phyloP scores from a whole-genome alignment of 2,113 vertebrate species.

The Danionella cerebrum region DNA sequence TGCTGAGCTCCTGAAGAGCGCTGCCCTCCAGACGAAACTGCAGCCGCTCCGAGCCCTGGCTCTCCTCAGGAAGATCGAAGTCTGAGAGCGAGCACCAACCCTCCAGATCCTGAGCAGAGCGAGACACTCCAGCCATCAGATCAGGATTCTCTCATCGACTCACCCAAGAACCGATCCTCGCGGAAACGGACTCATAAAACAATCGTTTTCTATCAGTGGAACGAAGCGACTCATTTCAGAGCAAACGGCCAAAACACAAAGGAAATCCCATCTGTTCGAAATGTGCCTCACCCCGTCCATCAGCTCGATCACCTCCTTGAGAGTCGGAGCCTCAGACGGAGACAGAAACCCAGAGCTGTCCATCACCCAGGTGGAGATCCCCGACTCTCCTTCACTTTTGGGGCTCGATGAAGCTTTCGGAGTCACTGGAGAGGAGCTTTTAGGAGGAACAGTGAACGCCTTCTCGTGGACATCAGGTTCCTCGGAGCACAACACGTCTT shows the following conservation, averaged over 20 bases:
- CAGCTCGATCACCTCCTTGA: conserved; percentile 88
- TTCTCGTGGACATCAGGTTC: conserved; percentile 25
- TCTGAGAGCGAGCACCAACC: conserved; percentile 89
- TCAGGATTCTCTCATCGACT: too few species aligned
- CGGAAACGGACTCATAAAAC: too few species aligned
- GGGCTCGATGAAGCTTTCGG: conserved; percentile 36
- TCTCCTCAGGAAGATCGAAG: conserved; percentile 82
- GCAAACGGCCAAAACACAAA: too few species aligned
- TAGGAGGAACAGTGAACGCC: conserved; percentile 14
- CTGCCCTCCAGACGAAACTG: conserved; percentile 88
- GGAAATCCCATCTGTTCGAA: too few species aligned
- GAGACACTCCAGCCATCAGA: neutral
- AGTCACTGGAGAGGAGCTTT: conserved; percentile 26
- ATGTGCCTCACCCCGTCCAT: conserved; percentile 83
- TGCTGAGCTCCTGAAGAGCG: conserved; percentile 87
- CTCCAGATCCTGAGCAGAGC: conserved; percentile 78
- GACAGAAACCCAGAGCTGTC: conserved; percentile 80
- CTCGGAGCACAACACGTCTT: conserved; percentile 34
- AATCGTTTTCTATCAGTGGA: too few species aligned
- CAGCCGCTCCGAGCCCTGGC: conserved; percentile 43
- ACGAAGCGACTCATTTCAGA: too few species aligned
- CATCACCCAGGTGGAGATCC: conserved; percentile 75
- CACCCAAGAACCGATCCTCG: too few species aligned
- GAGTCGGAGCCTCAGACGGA: conserved; percentile 62
- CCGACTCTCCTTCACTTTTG: conserved; percentile 50